Evolutionary conservation across 2,113 vertebrate species (phyloP).

Genomic region (Chlorodrepanis virens): DNA sequence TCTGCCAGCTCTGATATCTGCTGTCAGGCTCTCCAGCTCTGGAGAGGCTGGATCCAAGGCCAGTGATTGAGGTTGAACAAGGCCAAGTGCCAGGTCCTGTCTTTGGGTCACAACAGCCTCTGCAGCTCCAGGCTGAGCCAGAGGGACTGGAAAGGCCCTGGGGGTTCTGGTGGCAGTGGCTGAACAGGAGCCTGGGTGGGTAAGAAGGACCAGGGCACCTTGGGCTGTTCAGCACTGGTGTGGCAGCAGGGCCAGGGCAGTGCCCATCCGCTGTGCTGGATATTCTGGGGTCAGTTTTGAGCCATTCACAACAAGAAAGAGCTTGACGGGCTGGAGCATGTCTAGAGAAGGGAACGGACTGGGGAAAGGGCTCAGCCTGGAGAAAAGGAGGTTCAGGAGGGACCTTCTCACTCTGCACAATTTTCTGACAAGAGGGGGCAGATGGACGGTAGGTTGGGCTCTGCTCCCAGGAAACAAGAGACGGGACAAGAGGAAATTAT

Average conservation of each 20-base stretch:
- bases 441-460: fast-evolving
- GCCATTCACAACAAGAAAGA: not conserved
- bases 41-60: not conserved
- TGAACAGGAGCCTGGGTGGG: not conserved
- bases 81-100: not conserved
- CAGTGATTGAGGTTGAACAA: not conserved
- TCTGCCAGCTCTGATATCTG: not conserved
- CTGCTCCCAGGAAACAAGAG: not conserved
- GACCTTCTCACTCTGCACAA: fast-evolving
- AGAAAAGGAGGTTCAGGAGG: not conserved
- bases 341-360: fast-evolving
- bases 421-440: not conserved
- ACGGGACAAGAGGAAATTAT: fast-evolving
- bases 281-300: not conserved
- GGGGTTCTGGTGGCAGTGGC: not conserved
- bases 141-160: not conserved
- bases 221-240: not conserved
- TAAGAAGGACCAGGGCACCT: not conserved
- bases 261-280: fast-evolving
- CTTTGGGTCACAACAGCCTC: not conserved
- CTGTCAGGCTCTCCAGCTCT: not conserved
- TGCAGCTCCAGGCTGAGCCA: not conserved
- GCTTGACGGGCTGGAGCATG: fast-evolving
- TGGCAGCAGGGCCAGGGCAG: not conserved
- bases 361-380: not conserved